These are phyloP conservation scores for Leucophenga maculata DNA, from an alignment of 2,888 invertebrate genomes.

Conservation along the genomic window DNA sequence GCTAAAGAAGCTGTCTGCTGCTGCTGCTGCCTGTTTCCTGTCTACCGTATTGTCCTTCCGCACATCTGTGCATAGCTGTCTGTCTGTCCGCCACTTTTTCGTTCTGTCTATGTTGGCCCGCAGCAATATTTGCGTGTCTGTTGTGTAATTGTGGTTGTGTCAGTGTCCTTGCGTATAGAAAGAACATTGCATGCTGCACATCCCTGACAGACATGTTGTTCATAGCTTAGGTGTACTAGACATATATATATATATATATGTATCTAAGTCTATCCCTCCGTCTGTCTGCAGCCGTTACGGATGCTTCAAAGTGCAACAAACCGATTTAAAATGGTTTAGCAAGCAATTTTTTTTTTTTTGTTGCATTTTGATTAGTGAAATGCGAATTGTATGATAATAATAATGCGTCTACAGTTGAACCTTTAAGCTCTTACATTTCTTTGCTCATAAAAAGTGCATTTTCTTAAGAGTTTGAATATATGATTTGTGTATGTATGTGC, in stretches of 20 bases:
- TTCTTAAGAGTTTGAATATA: too few species aligned
- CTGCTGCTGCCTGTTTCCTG: slow-evolving; percentile 16
- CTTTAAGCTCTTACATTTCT: too few species aligned
- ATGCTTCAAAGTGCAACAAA: slow-evolving; percentile 60
- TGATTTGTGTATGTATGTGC: too few species aligned
- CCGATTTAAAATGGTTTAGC: slow-evolving; percentile 52
- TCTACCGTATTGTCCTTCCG: slow-evolving; percentile 46
- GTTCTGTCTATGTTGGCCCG: slow-evolving; percentile 25
- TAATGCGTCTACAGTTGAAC: neutral
- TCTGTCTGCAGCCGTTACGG: slow-evolving; percentile 20
- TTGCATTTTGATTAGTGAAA: slow-evolving; percentile 48
- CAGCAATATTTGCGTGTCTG: slow-evolving; percentile 22
- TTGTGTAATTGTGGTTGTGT: slow-evolving; percentile 21
- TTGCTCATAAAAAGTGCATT: too few species aligned
- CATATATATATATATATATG: slow-evolving; percentile 28
- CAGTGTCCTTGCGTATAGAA: neutral
- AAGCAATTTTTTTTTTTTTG: neutral
- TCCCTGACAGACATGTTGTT: neutral
- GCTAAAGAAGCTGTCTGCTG: slow-evolving; percentile 47
- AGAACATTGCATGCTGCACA: neutral
- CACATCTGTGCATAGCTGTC: slow-evolving; percentile 51
- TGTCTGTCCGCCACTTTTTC: slow-evolving; percentile 22
- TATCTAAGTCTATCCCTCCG: neutral
- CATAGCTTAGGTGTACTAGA: slow-evolving; percentile 23
- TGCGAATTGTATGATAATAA: neutral